A percentile compares a stretch with the other conserved stretches of the same genome.
Evolutionary conservation across 2,888 invertebrate species (phyloP).

Genomic region (Lobophora halterata): DNA sequence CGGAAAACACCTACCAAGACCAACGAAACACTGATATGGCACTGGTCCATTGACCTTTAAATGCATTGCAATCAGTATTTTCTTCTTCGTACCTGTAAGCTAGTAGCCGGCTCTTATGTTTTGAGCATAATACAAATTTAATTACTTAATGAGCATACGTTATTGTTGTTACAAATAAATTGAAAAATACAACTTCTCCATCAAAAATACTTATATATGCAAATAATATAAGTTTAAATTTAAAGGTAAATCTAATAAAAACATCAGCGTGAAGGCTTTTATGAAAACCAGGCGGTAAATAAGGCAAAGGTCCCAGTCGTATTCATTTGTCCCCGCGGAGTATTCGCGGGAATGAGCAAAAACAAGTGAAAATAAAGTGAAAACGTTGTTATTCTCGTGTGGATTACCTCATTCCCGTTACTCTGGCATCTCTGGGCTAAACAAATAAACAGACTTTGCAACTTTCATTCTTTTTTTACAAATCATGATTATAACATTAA

Average conservation of each 20-base stretch:
- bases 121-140: too few relatives aligned
- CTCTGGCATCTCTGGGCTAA: slow-evolving; percentile 44
- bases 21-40: too few relatives aligned
- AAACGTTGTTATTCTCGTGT: slow-evolving; percentile 72
- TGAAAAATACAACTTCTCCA: too few relatives aligned
- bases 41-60: too few relatives aligned
- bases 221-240: slow-evolving; percentile 34
- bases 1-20: too few relatives aligned
- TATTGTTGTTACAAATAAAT: too few relatives aligned
- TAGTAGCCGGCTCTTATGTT: too few relatives aligned
- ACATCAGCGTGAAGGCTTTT: slow-evolving; percentile 40
- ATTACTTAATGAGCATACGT: too few relatives aligned
- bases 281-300: slow-evolving; percentile 55
- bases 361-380: slow-evolving; percentile 72
- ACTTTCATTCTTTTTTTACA: slow-evolving; percentile 47
- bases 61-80: too few relatives aligned
- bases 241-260: slow-evolving; percentile 37
- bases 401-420: slow-evolving; percentile 63
- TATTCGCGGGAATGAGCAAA: slow-evolving; percentile 65
- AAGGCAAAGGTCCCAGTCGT: slow-evolving; percentile 58
- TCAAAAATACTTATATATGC: slow-evolving; percentile 30
- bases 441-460: slow-evolving; percentile 47
- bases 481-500: too few relatives aligned
- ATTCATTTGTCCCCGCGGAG: slow-evolving; percentile 59
- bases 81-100: too few relatives aligned